Percentiles rank a stretch among this genome's conserved stretches.
phyloP scores from a whole-genome alignment of 2,797 vertebrate genomes.

The Anisognathus igniventris region DNA sequence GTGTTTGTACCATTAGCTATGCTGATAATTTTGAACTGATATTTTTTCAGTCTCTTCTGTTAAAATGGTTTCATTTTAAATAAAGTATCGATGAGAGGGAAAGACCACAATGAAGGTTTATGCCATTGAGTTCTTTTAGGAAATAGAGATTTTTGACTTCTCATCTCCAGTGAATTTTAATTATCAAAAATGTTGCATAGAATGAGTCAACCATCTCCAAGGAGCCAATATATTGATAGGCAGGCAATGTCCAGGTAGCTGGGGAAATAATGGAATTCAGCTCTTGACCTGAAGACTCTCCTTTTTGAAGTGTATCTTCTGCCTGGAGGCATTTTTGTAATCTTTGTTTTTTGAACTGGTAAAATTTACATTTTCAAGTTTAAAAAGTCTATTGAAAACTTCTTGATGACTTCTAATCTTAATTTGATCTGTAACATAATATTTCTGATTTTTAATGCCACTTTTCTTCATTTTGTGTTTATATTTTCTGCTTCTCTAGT shows the following conservation, averaged over 20 bases:
- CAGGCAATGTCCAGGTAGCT: neutral
- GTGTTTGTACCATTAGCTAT: neutral
- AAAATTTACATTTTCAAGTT: neutral
- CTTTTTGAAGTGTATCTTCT: neutral
- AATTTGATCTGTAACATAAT: neutral
- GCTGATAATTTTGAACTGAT: neutral
- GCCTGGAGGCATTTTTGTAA: neutral
- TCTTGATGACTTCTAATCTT: neutral
- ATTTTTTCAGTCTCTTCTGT: neutral
- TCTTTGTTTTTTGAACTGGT: neutral
- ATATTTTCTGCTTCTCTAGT: neutral
- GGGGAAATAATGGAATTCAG: neutral
- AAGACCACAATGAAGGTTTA: neutral
- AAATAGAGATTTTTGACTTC: neutral
- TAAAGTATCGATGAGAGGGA: neutral
- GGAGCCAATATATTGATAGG: neutral
- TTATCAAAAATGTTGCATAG: neutral
- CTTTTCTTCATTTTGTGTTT: neutral
- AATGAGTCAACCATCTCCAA: neutral
- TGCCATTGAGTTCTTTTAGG: neutral
- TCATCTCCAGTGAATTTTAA: neutral
- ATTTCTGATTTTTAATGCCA: neutral
- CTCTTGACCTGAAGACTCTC: neutral
- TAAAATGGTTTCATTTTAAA: neutral
- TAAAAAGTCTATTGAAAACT: neutral